Evolutionary conservation across 2,888 invertebrate genomes (phyloP), one percentile per base, ranked within the genome.

Genomic region (Zele albiditarsus): DNA sequence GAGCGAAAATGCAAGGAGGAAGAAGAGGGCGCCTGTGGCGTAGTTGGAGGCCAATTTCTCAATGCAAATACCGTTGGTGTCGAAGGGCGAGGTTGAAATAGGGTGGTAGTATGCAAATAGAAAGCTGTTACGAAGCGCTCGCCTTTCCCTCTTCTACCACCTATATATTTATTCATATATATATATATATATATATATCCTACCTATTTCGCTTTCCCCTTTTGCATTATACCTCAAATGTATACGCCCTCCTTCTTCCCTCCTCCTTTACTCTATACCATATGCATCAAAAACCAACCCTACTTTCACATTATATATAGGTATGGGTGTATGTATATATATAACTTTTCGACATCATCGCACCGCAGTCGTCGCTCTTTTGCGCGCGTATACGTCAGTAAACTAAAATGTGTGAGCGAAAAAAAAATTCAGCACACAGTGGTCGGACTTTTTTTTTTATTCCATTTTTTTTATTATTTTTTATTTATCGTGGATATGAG

Each of bases 11-110:
- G 76, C 53, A 58, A 77, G 65, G 49, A 63, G 33, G 73, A 74
- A 65, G 71, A 62, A 70, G 73, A 71, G 83, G 85, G 85, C 84
- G 84, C 86, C 80, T 77, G 80, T 81, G 85, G 82, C 82, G 81
- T 84, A 80, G 84, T 84, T 80, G 82, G 82, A 84, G 85, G 88
- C 88, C 89, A 89, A 89, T 89, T 89, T 89, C 88, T 88, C 85
- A 88, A 88, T 88, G 89, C 88, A 89, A 89, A 89, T 89, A 89
- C 85, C 85, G 84, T 82, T 84, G 85, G 86, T 86, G 86, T 86
- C 83, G 86, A 84, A 84, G 85, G 80, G 85, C 83, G 84, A 81
- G 83, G 80, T 83, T 85, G 84, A 84, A 85, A 85, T 84, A 20
- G 53, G 84, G 84, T 78, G 82, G 84, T 85, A 82, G 86, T 85